phyloP scores from a whole-genome alignment of 2,113 vertebrate genomes.

The Poecilia latipinna region DNA sequence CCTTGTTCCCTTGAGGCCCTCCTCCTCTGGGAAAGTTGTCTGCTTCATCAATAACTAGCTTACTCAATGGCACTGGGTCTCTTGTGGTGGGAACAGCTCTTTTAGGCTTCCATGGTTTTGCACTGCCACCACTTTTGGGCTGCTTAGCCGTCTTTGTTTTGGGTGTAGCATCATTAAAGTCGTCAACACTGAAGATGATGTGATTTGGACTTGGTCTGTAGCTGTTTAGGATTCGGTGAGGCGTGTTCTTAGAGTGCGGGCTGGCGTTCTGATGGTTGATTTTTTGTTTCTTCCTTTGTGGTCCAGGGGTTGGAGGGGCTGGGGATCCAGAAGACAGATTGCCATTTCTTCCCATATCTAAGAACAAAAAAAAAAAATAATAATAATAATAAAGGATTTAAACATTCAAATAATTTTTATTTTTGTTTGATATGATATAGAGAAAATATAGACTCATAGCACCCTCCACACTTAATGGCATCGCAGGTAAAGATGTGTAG shows the following conservation, averaged over 20 bases:
- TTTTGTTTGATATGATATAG: not conserved
- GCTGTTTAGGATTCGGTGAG: constrained; percentile 28
- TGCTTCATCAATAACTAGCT: constrained; percentile 26
- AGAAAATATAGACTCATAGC: no score
- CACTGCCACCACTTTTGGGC: constrained; percentile 9
- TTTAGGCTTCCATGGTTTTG: constrained; percentile 74
- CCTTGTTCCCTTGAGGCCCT: not conserved
- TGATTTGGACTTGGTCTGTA: constrained; percentile 39
- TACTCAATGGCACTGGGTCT: not conserved
- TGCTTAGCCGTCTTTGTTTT: constrained; percentile 41
- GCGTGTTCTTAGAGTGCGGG: not conserved
- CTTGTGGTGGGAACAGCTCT: constrained; percentile 55
- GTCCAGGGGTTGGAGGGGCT: constrained; percentile 33
- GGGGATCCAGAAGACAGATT: constrained; percentile 4
- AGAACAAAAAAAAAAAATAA: constrained; percentile 7
- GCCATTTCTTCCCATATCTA: constrained; percentile 69
- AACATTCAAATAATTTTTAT: not conserved
- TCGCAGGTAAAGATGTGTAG: no score
- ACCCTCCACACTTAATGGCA: no score
- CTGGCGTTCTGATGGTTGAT: constrained; percentile 23
- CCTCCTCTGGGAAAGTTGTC: constrained; percentile 71
- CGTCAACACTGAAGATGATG: constrained; percentile 45
- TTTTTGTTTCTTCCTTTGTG: constrained; percentile 73
- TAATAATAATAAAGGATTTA: not conserved
- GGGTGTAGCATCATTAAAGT: not conserved